phyloP scores from a whole-genome alignment of 2,888 invertebrate genomes.

The Synanthedon tipuliformis region DNA sequence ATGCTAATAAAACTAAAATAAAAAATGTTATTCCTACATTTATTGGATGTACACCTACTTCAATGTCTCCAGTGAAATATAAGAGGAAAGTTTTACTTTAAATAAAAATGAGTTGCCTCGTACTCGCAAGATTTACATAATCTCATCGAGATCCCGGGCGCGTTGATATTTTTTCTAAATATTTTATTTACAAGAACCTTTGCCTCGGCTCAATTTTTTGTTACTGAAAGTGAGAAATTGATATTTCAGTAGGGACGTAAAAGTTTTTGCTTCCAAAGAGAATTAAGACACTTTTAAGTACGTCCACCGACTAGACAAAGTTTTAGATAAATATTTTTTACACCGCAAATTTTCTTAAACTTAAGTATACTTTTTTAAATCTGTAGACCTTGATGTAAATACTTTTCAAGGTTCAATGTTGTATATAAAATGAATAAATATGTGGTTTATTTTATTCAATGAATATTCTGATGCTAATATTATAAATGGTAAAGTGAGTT shows the following conservation, averaged over 20 bases:
- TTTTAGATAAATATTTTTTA: no score
- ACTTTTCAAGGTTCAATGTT: no score
- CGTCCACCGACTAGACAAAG: no score
- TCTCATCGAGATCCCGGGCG: constrained; percentile 17
- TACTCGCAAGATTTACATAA: constrained; percentile 30
- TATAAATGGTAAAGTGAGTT: no score
- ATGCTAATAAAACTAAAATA: no score
- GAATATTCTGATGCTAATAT: no score
- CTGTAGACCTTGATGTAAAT: no score
- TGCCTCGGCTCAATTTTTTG: constrained; percentile 7
- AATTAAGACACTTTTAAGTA: constrained; percentile 1
- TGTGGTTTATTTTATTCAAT: no score
- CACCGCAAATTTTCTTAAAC: no score
- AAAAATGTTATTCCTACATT: no score
- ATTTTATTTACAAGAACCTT: constrained; percentile 25
- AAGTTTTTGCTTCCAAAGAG: constrained; percentile 18
- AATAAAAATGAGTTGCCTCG: constrained; percentile 7
- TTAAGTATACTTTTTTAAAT: no score
- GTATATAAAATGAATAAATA: no score
- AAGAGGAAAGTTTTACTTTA: constrained; percentile 6
- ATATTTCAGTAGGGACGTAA: constrained; percentile 29
- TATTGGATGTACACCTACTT: constrained; percentile 4
- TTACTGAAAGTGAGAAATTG: constrained; percentile 19
- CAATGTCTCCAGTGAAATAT: constrained; percentile 9
- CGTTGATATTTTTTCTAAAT: constrained; percentile 26